Base-by-base conservation (phyloP, 2,797 vertebrate species). In the Poecilia picta region DNA sequence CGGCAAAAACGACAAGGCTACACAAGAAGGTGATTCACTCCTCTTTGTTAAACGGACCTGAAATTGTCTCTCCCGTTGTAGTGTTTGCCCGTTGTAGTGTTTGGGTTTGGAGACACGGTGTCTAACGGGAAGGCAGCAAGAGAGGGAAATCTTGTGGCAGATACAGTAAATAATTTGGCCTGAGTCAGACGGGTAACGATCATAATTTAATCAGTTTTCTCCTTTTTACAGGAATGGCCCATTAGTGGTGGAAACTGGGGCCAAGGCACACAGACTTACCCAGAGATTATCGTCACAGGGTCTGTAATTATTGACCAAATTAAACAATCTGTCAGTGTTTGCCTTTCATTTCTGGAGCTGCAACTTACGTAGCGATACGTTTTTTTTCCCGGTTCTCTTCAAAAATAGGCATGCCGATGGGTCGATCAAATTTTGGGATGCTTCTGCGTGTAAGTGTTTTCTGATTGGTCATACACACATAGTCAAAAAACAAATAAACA, bases 251-350 rank as follows among this genome's bases (percentile, higher is more conserved):
- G 98, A 81, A 99, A 98, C 95, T 99, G 98, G 98, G 98, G 98
- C 73, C 96, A 98, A 93, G 97, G 97, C 88, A 94, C 97, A 84
- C 98, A 98, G 83, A 99, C 97, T 92, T 99, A 99, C 92, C 96
- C 98, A 85, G 98, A 99, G 94, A 97, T 99, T 91, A 98, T 99
- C 85, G 97, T 99, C 94, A 99, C 98, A 72, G 98, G 98, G 98
- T 99, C 91, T 95, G 97, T 92, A 15, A 59, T 53, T 43, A 41
- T 47, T 73, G 1, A 75, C 55, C 70, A 0, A 72, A 45, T 72
- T 0, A 43, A 55, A n/a, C 1, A 16, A 12, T 71, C 28, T 13
- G 55, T 71, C 72, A 2, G 39, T 15, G 1, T 0, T 13, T 41
- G 31, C n/a, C n/a, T 77, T 59, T 78, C 2, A 28, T 49, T 59